Evolutionary conservation across 2,888 invertebrate species (phyloP), one percentile per base, ranked within the genome.

Genomic region (Trimorus sp.): DNA sequence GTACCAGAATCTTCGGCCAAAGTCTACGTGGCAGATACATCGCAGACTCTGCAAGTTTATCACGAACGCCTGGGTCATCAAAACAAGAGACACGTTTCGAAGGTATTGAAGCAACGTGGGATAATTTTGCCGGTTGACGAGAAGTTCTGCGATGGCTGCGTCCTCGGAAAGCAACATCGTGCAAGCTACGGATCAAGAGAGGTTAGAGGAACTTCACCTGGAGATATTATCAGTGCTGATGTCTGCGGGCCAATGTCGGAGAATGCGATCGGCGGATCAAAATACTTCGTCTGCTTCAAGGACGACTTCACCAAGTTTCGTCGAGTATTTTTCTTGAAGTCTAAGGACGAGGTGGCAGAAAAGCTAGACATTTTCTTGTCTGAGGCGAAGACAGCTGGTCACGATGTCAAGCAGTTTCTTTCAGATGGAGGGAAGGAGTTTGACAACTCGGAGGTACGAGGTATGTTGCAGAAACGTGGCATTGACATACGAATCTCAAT

Each of bases 51-150:
- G 40, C 87, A 88, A 65, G 62, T 87, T 6, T 88, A 86, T 73
- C 85, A 87, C 74, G 86, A 87, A 78, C 86, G 87, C 56, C 87
- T 88, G 86, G 88, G 88, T 26, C 89, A 89, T 75, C 88, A 88
- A 79, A 86, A 88, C 69, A 89, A 87, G 73, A 82, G 79, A 5
- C 85, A 89, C 74, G 84, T 89, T 16, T 85, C 79, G 84, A 75
- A 75, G 26, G 85, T 84, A 81, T 80, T 89, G 14, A 62, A 78
- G 14, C 49, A 56, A 16, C 11, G 38, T 37, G 56, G 38, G 9
- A 56, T 56, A n/a, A 12, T 26, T 26, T 26, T 26, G 26, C 26
- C 56, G 7, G 37, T 37, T 38, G 38, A 38, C 15, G 37, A n/a
- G 11, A 7, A 38, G n/a, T 63, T 42, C 36, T 63, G 49, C 11